Percentiles rank a stretch among this genome's conserved stretches.
Evolutionary conservation across 2,113 vertebrate species (phyloP).

Genomic region (Pagrus major): DNA sequence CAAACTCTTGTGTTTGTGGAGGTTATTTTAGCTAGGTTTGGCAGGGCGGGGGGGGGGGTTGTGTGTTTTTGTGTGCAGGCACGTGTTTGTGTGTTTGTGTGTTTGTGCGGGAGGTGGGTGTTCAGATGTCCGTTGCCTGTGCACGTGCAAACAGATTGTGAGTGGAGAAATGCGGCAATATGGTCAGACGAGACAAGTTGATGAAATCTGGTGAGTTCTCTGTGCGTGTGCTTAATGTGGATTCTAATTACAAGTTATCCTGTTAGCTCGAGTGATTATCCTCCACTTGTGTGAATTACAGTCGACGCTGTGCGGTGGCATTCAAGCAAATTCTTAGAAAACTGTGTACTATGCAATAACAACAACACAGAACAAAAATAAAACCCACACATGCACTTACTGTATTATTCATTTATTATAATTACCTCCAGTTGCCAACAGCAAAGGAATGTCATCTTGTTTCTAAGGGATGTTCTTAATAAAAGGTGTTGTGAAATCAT

Average conservation of each 20-base stretch:
- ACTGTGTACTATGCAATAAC: neutral
- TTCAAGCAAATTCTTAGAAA: conserved; percentile 29
- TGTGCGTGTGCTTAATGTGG: conserved; percentile 13
- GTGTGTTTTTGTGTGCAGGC: neutral
- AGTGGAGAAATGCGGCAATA: conserved; percentile 61
- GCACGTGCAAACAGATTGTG: conserved; percentile 77
- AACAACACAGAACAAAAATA: conserved; percentile 3
- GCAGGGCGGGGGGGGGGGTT: conserved; percentile 23
- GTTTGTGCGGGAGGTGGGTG: conserved; percentile 59
- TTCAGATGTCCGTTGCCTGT: conserved; percentile 71
- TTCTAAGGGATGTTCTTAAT: conserved; percentile 16
- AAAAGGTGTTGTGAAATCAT: conserved; percentile 17
- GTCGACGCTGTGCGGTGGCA: neutral
- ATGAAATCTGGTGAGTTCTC: conserved; percentile 57
- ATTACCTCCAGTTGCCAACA: conserved; percentile 17
- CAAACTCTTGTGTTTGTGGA: conserved; percentile 64
- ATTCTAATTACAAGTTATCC: conserved; percentile 39
- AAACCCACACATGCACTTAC: conserved; percentile 10
- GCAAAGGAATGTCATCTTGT: conserved; percentile 19
- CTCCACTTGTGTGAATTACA: conserved; percentile 29
- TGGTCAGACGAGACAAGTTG: conserved; percentile 61
- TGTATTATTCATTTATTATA: conserved; percentile 25
- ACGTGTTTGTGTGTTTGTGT: conserved; percentile 33
- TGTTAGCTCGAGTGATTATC: conserved; percentile 23
- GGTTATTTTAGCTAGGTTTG: conserved; percentile 70